These are phyloP conservation scores for Deilephila elpenor DNA, from an alignment of 2,888 invertebrate genomes.

Conservation along the genomic window DNA sequence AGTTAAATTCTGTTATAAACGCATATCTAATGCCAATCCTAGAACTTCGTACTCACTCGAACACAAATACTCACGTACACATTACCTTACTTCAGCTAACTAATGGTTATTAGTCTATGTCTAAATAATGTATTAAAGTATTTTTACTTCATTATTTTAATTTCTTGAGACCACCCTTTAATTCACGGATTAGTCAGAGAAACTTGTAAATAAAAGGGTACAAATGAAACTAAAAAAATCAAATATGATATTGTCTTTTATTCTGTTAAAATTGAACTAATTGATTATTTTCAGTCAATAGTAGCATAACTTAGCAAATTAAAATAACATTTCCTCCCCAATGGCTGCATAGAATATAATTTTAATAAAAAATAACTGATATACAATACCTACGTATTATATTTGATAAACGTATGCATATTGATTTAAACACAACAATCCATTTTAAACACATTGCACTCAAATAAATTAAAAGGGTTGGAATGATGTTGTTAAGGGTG, in stretches of 20 bases:
- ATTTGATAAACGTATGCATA: not conserved
- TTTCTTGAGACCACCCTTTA: no score
- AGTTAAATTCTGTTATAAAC: no score
- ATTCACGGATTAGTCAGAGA: no score
- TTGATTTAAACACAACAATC: constrained; percentile 5
- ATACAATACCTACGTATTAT: not conserved
- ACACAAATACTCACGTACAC: no score
- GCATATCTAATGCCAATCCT: no score
- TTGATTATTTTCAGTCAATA: not conserved
- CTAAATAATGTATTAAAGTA: not conserved
- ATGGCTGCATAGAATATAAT: constrained; percentile 9
- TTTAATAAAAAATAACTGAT: constrained; percentile 16
- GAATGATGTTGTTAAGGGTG: constrained; percentile 42
- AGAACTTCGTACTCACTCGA: no score
- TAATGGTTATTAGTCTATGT: no score
- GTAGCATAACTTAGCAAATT: constrained; percentile 15
- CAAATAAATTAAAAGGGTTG: constrained; percentile 37
- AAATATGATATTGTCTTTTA: constrained; percentile 18
- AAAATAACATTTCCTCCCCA: constrained; percentile 2
- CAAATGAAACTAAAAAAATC: not conserved
- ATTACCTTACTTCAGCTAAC: no score
- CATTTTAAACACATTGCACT: constrained; percentile 37
- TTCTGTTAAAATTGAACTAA: constrained; percentile 19
- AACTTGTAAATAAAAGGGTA: not conserved
- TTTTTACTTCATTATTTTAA: not conserved